Base-by-base conservation (phyloP, 2,888 invertebrate genomes). In the Achlya flavicornis region DNA sequence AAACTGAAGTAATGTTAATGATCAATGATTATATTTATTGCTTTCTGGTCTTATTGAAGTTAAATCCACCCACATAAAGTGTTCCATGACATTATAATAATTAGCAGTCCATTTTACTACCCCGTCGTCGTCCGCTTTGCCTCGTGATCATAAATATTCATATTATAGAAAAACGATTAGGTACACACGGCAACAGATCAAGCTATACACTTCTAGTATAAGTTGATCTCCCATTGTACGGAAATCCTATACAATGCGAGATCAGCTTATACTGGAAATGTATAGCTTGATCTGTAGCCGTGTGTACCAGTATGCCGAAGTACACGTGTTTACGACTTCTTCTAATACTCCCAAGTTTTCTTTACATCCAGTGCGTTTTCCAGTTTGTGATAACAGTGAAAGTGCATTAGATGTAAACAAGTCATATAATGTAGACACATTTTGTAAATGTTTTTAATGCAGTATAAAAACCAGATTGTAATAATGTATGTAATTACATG, bases 111-210 rank as follows among this genome's bases (percentile, higher is more conserved):
- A 16, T 48, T 48, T 48, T 48, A 48, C 16, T 48, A 10, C 1
- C 48, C 14, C 6, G 4, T n/a, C 16, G n/a, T n/a, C 16, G 4
- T 26, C 26, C 26, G 46, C 3, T 48, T 14, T 48, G 5, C 16
- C 16, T n/a, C 48, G 48, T 48, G n/a, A 48, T 48, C 48, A 48
- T 48, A 48, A 48, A 16, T 48, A 48, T 48, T 48, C 16, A 48
- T 48, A 48, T 48, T 48, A 48, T 48, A 4, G 48, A 48, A n/a
- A 48, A 16, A 48, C 16, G 16, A 48, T 48, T 48, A n/a, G n/a
- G n/a, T n/a, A n/a, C n/a, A n/a, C n/a, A n/a, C n/a, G n/a, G n/a
- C n/a, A n/a, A n/a, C n/a, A n/a, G n/a, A n/a, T n/a, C n/a, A n/a
- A n/a, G n/a, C n/a, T n/a, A n/a, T n/a, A n/a, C n/a, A n/a, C n/a